Conservation (phyloP, 2,888 invertebrate genomes). For the Deroplatys truncata region DNA sequence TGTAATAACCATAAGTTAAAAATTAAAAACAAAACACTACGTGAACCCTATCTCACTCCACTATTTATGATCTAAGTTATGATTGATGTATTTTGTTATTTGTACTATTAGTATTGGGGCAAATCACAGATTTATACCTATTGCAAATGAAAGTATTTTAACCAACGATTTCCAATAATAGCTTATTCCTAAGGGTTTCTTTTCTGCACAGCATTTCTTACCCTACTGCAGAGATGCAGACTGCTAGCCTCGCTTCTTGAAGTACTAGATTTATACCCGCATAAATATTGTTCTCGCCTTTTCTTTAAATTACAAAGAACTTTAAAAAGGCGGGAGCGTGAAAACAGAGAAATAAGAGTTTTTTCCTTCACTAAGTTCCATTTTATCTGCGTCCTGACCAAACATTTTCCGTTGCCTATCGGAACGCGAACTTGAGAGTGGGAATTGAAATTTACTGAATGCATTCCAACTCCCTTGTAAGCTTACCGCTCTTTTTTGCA, state of each 20-base stretch:
- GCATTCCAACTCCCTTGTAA: neutral
- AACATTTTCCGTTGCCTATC: neutral
- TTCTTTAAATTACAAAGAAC: neutral
- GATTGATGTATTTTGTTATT: too few species aligned
- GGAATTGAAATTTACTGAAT: neutral
- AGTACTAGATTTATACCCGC: neutral
- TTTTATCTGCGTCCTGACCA: neutral
- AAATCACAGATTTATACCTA: too few species aligned
- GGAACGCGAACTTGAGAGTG: neutral
- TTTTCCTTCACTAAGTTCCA: too few species aligned
- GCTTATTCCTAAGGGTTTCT: too few species aligned
- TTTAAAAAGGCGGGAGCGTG: neutral
- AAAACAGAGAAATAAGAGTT: neutral
- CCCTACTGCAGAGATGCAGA: neutral
- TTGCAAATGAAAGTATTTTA: too few species aligned
- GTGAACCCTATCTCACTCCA: too few species aligned
- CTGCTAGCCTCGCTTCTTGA: neutral
- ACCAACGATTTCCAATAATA: too few species aligned
- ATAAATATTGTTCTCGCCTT: neutral
- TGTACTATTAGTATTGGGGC: too few species aligned
- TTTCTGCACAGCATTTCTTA: neutral
- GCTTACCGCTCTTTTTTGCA: neutral
- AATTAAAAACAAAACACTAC: too few species aligned
- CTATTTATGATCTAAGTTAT: too few species aligned
- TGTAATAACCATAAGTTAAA: too few species aligned